Base-by-base conservation (phyloP, 2,113 vertebrate genomes). In the Hemiprocne comata region DNA sequence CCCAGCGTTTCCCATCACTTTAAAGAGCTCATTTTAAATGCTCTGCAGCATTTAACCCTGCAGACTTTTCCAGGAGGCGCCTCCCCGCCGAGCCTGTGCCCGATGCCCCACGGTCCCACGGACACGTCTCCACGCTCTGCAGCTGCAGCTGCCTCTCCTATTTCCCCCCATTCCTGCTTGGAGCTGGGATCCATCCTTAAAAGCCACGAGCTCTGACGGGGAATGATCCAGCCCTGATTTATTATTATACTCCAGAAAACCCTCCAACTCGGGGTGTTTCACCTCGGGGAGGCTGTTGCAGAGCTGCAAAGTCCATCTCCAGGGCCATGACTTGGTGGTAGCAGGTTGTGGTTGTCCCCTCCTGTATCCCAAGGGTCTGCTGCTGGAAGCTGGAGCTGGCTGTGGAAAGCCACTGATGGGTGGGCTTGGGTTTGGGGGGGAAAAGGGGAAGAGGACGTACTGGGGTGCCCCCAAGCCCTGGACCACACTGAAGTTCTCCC, bases 251-350 rank as follows among this genome's bases (percentile, higher is more conserved):
- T 14, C 40, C 40, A 13, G 13, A 50, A 14, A 40, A 17, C n/a
- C 48, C 76, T 33, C 29, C 54, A 46, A 1, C 5, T 5, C 4
- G 54, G 36, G 26, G 14, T 18, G 11, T 60, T 21, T 40, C 2
- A 1, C 5, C 50, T 13, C 5, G 0, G 23, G 31, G 34, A 23
- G 31, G 44, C 12, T 4, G 0, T 13, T 14, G 19, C 34, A 24
- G 42, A 50, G 36, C 13, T 34, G 42, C n/a, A 20, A 14, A 48
- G 65, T 44, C 33, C 8, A 0, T 38, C 78, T 33, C 5, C 0
- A 0, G 17, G 69, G 42, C 48, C 0, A 1, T n/a, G 46, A 44
- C 17, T 60, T 5, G 7, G 2, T 29, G 57, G 67, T 0, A 4
- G 11, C 9, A 21, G 9, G 10, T 51, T 72, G 75, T 48, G 11